Base-by-base conservation (phyloP, 2,888 invertebrate species). In the Pycnomerus fuliginosus region DNA sequence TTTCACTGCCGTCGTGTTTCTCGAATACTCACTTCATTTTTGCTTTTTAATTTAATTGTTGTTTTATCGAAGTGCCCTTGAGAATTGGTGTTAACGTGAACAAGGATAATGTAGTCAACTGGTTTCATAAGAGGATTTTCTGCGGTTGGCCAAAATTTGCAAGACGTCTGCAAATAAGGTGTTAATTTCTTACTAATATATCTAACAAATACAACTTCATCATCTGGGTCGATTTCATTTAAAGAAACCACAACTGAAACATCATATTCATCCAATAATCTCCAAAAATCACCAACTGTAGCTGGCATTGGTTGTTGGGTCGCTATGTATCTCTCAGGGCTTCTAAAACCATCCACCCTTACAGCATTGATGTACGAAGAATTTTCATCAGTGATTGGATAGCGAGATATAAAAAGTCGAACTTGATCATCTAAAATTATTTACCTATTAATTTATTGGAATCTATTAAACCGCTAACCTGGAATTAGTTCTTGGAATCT, bases 221-320 rank as follows among this genome's bases (percentile, higher is more conserved):
- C 69, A 2, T 62, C 50, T 10, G 52, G 33, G 48, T 71, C 58
- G 4, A 71, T 62, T n/a, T 62, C 62, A 43, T 76, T 73, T 5
- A 76, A 49, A 23, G 70, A 67, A 1, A 76, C 55, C 16, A 76
- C 65, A 1, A 71, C 58, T 29, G 64, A 60, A n/a, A 69, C 58
- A 35, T 69, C 61, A 17, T 68, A 61, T 38, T 75, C 73, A 1
- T 62, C 55, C 0, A 75, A 55, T 61, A 76, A 58, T 48, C 74
- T 64, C 76, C 76, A 76, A 46, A 76, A 76, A 56, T 75, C 75
- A 3, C 60, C 64, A 1, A 72, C 36, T 2, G 75, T 76, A n/a
- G 65, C 59, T 1, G 69, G 69, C 49, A 76, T 38, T 0, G 76
- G 76, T 24, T 71, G 64, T 48, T 76, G 74, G 0, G 75, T 72